Evolutionary conservation across 2,113 vertebrate species (phyloP), one percentile per base, ranked within the genome.

Genomic region (Hippoglossus stenolepis): DNA sequence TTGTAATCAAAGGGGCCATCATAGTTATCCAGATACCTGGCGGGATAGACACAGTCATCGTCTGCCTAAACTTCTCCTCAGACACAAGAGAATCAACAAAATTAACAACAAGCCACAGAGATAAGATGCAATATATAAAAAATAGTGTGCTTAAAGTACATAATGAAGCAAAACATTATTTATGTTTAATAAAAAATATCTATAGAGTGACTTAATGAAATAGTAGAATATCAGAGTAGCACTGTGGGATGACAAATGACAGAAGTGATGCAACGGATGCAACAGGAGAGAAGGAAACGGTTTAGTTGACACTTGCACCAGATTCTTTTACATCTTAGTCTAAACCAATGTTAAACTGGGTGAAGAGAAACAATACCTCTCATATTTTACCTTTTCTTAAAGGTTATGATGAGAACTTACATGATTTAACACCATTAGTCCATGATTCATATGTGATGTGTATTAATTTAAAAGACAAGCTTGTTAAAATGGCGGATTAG

Each of bases 11-110:
- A 95, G 67, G 96, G 93, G 4, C 97, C 97, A 68, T 97, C 96
- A 66, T 97, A 97, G 91, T 94, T 96, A 77, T 97, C 97, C 89
- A 99, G 96, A 93, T 97, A 99, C 94, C 98, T 99, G 91, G 70
- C 90, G 91, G 87, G 72, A 93, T 79, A 92, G 28, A 91, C 69
- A 94, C 77, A 87, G 85, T 94, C 92, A 93, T 62, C 73, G 57
- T 83, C 65, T 77, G 82, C 66, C 80, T 77, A 60, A n/a, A 68
- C 24, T 10, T 54, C 21, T 54, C 17, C 24, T 17, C 71, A 65
- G 35, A 64, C 57, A 85, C 64, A 74, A 57, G 18, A 83, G 0
- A 49, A 51, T 51, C 58, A 75, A 76, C 76, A 84, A 8, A 53
- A 61, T 47, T 62, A 62, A 57, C 26, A 70, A 65, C 51, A 82